Evolutionary conservation across 1,140 invertebrate genomes (phyloP), one percentile per base, ranked within the genome.

Genomic region (Bombus vancouverensis): DNA sequence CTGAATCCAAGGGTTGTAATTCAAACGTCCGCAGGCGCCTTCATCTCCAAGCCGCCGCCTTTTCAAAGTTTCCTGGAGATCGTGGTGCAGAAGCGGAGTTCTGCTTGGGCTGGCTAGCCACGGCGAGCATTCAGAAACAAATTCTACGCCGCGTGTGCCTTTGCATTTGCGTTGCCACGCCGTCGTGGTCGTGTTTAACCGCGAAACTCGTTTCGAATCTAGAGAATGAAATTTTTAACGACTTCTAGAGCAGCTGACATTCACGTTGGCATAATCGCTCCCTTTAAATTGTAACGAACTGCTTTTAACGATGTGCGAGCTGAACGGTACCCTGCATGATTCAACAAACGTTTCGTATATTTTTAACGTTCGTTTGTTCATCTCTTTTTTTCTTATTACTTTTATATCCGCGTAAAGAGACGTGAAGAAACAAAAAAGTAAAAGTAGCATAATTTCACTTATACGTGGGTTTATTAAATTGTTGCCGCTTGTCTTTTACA

Each of bases 1-100:
- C 84, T 86, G 84, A 89, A 89, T 89, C 68, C 88, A 89, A 80
- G 87, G 70, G 71, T 88, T 88, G 88, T 83, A 89, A 89, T 89
- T 89, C 87, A 89, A 89, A 89, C 80, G 88, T 83, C 88, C 84
- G 71, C 75, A 76, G 73, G 76, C 70, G 59, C 75, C 87, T 89
- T 83, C 87, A 89, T 89, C 84, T 83, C 75, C 72, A 86, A 65
- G 74, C 88, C 66, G 53, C 62, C 87, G 78, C 28, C 87, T 85
- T 89, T 89, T 89, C 75, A 89, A 62, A 82, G 71, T 82, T 42
- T 68, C 77, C 12, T 28, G 3, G 32, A 44, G 77, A 77, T 70
- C 65, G 62, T 22, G 65, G 28, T 22, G 32, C 44, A 53, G 32
- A 37, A 59, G 25, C 34, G 12, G 13, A 34, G 57, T 25, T 37